Percentiles rank a stretch among this genome's conserved stretches.
Evolutionary conservation across 2,797 vertebrate genomes (phyloP).

Genomic region (Rhinatrema bivittatum): DNA sequence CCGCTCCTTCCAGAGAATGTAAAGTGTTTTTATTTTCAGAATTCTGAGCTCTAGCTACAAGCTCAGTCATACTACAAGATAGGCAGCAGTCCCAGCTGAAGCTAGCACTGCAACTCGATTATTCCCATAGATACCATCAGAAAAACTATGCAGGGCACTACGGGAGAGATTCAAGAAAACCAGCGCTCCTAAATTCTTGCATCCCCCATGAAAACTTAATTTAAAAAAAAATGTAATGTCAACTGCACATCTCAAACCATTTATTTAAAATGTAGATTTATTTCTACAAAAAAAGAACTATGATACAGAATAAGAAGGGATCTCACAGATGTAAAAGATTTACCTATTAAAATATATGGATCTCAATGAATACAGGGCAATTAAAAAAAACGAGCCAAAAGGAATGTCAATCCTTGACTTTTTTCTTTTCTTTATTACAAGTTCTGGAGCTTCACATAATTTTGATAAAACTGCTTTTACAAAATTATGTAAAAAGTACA

Average conservation of each 20-base stretch:
- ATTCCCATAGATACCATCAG: conserved; percentile 33
- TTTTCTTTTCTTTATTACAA: conserved; percentile 61
- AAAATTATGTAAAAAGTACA: conserved; percentile 71
- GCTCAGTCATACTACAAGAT: too few relatives aligned
- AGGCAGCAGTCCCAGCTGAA: conserved; percentile 25
- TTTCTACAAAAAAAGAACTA: conserved; percentile 64
- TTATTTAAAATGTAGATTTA: conserved; percentile 64
- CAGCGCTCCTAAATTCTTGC: too few relatives aligned
- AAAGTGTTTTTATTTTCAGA: too few relatives aligned
- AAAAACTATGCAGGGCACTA: too few relatives aligned
- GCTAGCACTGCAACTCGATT: conserved; percentile 23
- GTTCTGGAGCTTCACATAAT: conserved; percentile 60
- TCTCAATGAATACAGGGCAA: conserved; percentile 50
- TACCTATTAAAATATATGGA: conserved; percentile 66
- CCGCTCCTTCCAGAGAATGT: too few relatives aligned
- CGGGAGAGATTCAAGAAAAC: not conserved
- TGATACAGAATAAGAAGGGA: conserved; percentile 52
- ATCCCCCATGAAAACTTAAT: too few relatives aligned
- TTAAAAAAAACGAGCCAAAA: not conserved
- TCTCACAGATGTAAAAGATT: conserved; percentile 47
- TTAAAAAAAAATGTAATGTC: conserved; percentile 33
- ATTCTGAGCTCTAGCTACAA: too few relatives aligned
- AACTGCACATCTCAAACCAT: conserved; percentile 54
- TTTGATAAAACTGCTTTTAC: conserved; percentile 64
- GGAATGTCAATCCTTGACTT: conserved; percentile 39